Evolutionary conservation across 2,113 vertebrate species (phyloP).

Genomic region (Oceanodroma tethys): DNA sequence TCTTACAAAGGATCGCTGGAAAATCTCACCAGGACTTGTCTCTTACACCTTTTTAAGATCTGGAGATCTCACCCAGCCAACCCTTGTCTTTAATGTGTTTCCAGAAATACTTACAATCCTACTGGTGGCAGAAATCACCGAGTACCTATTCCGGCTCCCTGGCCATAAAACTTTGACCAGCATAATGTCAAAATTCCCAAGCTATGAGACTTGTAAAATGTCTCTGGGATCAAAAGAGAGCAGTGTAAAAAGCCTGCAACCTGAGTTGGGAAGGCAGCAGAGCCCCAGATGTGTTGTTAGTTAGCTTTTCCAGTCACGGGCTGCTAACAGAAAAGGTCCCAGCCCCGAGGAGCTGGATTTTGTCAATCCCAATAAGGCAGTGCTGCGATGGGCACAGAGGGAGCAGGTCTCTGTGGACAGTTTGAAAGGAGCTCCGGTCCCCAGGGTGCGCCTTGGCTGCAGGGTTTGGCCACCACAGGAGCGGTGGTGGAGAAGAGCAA

Average conservation of each 20-base stretch:
- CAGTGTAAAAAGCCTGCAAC: neutral
- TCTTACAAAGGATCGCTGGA: neutral
- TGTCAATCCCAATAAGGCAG: neutral
- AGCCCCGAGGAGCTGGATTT: neutral
- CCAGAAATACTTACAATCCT: neutral
- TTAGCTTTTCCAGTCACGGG: neutral
- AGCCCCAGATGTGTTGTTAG: neutral
- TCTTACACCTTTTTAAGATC: neutral
- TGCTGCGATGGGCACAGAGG: neutral
- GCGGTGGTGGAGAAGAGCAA: neutral
- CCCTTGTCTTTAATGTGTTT: neutral
- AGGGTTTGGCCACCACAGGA: neutral
- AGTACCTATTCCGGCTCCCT: neutral
- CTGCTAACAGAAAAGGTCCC: neutral
- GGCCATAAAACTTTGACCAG: neutral
- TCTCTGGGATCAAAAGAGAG: neutral
- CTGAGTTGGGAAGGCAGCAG: neutral
- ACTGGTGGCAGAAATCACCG: neutral
- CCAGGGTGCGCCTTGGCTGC: neutral
- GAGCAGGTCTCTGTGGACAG: neutral
- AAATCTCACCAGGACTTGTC: neutral
- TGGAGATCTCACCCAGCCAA: neutral
- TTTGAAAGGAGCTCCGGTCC: neutral
- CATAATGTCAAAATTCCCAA: neutral
- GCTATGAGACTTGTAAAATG: neutral